Conservation (phyloP, 2,888 invertebrate species). For the Drosophila bunnanda region DNA sequence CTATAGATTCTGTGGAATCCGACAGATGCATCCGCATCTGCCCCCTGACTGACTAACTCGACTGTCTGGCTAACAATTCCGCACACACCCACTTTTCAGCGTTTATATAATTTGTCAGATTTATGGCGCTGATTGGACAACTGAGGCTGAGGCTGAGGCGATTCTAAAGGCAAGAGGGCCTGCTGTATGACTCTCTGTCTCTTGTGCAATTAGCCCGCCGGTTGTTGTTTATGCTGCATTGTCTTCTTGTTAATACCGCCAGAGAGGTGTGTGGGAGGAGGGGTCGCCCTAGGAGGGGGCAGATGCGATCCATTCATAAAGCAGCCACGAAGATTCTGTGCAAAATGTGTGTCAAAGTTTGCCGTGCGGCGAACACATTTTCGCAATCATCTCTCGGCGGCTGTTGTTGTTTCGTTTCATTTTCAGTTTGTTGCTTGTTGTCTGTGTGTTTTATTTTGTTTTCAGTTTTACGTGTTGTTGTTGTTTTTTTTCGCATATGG, state of each 20-base stretch:
- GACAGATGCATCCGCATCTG: conserved; percentile 76
- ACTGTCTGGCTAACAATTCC: conserved; percentile 52
- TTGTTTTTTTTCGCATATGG: conserved; percentile 61
- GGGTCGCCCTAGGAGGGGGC: conserved; percentile 3
- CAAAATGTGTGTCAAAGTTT: conserved; percentile 74
- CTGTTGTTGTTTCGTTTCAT: conserved; percentile 42
- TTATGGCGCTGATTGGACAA: conserved; percentile 69
- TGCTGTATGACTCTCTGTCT: conserved; percentile 19
- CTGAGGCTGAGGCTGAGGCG: conserved; percentile 59
- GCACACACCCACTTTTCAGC: conserved; percentile 71
- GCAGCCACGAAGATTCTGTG: conserved; percentile 64
- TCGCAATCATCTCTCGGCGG: conserved; percentile 67
- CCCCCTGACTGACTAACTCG: conserved; percentile 51
- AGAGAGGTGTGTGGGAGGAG: conserved; percentile 25
- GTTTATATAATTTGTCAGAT: conserved; percentile 78
- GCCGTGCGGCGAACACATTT: conserved; percentile 46
- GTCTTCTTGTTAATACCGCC: conserved; percentile 45
- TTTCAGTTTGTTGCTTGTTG: conserved; percentile 31
- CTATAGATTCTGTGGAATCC: conserved; percentile 50
- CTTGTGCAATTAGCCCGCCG: conserved; percentile 71
- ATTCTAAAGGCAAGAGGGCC: conserved; percentile 54
- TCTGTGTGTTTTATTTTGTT: conserved; percentile 17
- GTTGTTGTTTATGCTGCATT: conserved; percentile 75
- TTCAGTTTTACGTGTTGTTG: neutral
- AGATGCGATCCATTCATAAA: conserved; percentile 68